Conservation (phyloP, 2,888 invertebrate genomes). For the Encarsia formosa region DNA sequence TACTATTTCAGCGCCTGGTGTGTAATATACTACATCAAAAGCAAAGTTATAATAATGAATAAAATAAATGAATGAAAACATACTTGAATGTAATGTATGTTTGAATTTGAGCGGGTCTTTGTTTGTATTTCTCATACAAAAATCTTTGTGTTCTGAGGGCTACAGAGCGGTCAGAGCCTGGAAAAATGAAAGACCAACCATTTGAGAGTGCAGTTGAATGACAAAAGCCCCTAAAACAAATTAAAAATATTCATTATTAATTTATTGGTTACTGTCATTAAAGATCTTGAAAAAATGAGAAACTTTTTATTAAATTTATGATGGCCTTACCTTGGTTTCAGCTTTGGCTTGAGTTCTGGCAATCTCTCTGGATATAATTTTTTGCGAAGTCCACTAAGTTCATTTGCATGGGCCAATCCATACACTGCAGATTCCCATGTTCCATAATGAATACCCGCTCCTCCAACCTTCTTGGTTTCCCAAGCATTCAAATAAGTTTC, state of each 20-base stretch:
- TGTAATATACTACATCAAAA: no score
- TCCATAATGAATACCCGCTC: conserved; percentile 67
- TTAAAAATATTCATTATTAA: neutral
- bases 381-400: conserved; percentile 63
- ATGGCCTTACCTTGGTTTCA: conserved; percentile 54
- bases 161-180: conserved; percentile 78
- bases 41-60: no score
- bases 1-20: no score
- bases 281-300: neutral
- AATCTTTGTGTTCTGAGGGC: conserved; percentile 76
- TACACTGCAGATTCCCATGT: conserved; percentile 88
- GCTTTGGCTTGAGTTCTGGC: conserved; percentile 61
- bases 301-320: neutral
- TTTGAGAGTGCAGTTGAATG: conserved; percentile 53
- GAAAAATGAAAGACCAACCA: conserved; percentile 72
- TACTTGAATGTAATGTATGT: conserved; percentile 64
- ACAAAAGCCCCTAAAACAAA: conserved; percentile 50
- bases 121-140: conserved; percentile 63
- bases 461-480: conserved; percentile 30
- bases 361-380: conserved; percentile 65
- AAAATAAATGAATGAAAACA: conserved; percentile 6
- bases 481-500: conserved; percentile 63
- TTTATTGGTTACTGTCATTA: neutral
- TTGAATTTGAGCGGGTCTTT: conserved; percentile 74
- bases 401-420: conserved; percentile 63